These are phyloP conservation scores for Chloropsis hardwickii DNA, from an alignment of 2,113 vertebrate species.

Conservation along the genomic window DNA sequence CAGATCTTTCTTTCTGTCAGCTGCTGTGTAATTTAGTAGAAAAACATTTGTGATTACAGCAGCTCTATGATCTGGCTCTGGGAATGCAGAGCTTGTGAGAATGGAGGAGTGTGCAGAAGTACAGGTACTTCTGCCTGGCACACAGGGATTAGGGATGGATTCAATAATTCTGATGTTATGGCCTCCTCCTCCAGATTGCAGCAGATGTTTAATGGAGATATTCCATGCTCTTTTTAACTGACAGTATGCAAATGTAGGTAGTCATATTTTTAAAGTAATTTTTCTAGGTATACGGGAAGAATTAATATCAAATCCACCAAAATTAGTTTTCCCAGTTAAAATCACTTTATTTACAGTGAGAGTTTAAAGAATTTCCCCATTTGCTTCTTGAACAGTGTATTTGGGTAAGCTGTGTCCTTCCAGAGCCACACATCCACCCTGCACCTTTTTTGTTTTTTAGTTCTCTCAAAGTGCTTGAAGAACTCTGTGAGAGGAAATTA, in stretches of 20 bases:
- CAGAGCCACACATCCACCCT: fast-evolving
- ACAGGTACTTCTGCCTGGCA: not conserved
- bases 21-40: not conserved
- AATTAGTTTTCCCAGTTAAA: not conserved
- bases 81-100: not conserved
- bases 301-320: not conserved
- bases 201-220: not conserved
- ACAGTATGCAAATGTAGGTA: not conserved
- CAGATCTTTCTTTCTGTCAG: not conserved
- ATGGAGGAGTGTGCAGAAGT: not conserved
- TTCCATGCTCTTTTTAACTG: not conserved
- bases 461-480: not conserved
- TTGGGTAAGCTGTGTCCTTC: not conserved
- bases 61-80: not conserved
- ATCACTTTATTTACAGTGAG: not conserved
- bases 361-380: not conserved
- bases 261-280: not conserved
- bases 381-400: not conserved
- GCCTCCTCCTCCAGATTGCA: not conserved
- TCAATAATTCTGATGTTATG: not conserved
- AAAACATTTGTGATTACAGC: not conserved
- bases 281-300: not conserved
- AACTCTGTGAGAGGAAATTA: not conserved
- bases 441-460: fast-evolving
- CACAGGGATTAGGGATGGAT: not conserved